Evolutionary conservation across 1,140 invertebrate genomes (phyloP).

Genomic region (Papilio helenus): DNA sequence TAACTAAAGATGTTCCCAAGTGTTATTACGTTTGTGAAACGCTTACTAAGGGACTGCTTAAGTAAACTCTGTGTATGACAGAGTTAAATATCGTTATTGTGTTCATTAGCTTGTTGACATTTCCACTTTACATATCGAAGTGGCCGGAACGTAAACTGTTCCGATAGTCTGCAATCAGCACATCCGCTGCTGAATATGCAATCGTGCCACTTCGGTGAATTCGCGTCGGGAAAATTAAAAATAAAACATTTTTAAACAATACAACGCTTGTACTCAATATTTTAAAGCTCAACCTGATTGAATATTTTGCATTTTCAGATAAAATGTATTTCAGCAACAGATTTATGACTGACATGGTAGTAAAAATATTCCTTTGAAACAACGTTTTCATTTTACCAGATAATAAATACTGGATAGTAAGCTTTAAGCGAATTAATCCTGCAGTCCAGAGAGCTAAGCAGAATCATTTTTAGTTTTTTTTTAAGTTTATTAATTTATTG

Average conservation of each 20-base stretch:
- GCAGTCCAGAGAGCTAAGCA: neutral
- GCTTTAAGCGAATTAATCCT: neutral
- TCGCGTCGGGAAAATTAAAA: neutral
- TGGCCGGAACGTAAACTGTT: conserved; percentile 25
- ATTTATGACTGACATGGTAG: neutral
- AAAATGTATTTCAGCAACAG: neutral
- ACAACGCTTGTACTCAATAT: conserved; percentile 3
- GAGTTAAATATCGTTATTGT: neutral
- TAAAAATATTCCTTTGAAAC: neutral
- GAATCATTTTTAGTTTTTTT: neutral
- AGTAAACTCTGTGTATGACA: neutral
- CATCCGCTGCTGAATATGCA: conserved; percentile 23
- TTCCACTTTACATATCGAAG: neutral
- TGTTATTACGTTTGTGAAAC: no score
- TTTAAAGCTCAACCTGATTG: neutral
- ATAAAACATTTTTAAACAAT: conserved; percentile 1
- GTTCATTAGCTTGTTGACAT: conserved; percentile 28
- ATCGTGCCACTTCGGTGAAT: neutral
- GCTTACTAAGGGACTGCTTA: no score
- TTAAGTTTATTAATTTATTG: no score
- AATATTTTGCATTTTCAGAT: neutral
- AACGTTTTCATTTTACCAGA: neutral
- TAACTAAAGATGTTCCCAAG: no score
- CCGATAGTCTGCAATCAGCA: conserved; percentile 16
- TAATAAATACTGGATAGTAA: no score